phyloP scores from a whole-genome alignment of 2,113 vertebrate species.

The Polypterus bichir region DNA sequence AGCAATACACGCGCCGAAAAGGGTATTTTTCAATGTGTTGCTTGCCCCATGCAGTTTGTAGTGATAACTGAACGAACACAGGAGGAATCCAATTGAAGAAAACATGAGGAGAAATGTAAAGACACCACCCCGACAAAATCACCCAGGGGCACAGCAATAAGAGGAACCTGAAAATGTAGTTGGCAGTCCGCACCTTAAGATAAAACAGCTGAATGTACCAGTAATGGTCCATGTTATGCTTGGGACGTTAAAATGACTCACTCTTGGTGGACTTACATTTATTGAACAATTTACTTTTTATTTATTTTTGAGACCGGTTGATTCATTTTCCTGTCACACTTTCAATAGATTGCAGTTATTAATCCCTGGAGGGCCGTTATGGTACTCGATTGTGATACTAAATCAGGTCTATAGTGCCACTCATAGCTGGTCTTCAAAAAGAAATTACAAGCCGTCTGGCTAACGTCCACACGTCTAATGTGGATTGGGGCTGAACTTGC shows the following conservation, averaged over 20 bases:
- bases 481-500: conserved; percentile 23
- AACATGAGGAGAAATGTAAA: too few relatives aligned
- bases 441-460: conserved; percentile 35
- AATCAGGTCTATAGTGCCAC: conserved; percentile 46
- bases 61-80: too few relatives aligned
- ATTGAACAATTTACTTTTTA: not conserved
- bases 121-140: too few relatives aligned
- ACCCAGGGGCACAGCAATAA: too few relatives aligned
- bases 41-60: too few relatives aligned
- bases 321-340: conserved; percentile 58
- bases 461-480: conserved; percentile 33
- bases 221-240: too few relatives aligned
- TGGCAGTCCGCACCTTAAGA: too few relatives aligned
- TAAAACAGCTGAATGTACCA: too few relatives aligned
- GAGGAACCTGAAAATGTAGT: too few relatives aligned
- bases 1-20: too few relatives aligned
- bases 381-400: conserved; percentile 42
- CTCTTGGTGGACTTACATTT: conserved; percentile 38
- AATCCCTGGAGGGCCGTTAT: conserved; percentile 49
- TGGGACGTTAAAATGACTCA: conserved; percentile 27
- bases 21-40: too few relatives aligned
- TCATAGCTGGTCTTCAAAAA: conserved; percentile 34
- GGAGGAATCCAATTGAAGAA: too few relatives aligned
- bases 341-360: conserved; percentile 53
- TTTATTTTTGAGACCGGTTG: conserved; percentile 45